Evolutionary conservation across 1,140 invertebrate genomes (phyloP), one percentile per base, ranked within the genome.

Genomic region (Plectrocnemia conspersa): DNA sequence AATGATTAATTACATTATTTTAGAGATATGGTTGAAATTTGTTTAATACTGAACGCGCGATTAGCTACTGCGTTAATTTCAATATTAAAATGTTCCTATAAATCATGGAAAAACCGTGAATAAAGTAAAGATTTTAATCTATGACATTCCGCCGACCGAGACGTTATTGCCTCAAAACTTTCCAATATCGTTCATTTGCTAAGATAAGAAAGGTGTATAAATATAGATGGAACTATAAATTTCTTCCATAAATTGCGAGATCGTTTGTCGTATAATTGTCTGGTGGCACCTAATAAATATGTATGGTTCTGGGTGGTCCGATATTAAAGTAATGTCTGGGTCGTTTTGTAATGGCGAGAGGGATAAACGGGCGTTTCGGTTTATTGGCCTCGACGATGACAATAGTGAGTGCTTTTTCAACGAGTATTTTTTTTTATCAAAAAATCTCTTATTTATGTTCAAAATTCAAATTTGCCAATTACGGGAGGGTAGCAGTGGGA

Each of bases 401-500:
- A 38, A 38, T 38, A 16, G 10, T 38, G 35, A 38, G 11, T 10
- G 35, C 5, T 38, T 38, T 38, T 38, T 38, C 18, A 38, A 38
- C 35, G 35, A n/a, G n/a, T n/a, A n/a, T n/a, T n/a, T n/a, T n/a
- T n/a, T n/a, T n/a, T n/a, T n/a, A n/a, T n/a, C n/a, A n/a, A n/a
- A n/a, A n/a, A n/a, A n/a, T n/a, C n/a, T n/a, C n/a, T 16, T 38
- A 13, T 38, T 38, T 5, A 10, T 16, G 35, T 38, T 38, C 35
- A 38, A 10, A 5, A 38, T 38, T 38, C 13, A 38, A 38, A 38
- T 38, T 38, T 15, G 35, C 35, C 35, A 38, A 38, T 38, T 38
- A 9, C 18, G 11, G 7, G 5, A 38, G 10, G 18, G 13, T 7
- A 38, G 35, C 6, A 29, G n/a, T 7, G n/a, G 6, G 27, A 29